phyloP scores from a whole-genome alignment of 30 jellyfish, hydroid and myxozoan species.

The Clytia hemisphaerica region DNA sequence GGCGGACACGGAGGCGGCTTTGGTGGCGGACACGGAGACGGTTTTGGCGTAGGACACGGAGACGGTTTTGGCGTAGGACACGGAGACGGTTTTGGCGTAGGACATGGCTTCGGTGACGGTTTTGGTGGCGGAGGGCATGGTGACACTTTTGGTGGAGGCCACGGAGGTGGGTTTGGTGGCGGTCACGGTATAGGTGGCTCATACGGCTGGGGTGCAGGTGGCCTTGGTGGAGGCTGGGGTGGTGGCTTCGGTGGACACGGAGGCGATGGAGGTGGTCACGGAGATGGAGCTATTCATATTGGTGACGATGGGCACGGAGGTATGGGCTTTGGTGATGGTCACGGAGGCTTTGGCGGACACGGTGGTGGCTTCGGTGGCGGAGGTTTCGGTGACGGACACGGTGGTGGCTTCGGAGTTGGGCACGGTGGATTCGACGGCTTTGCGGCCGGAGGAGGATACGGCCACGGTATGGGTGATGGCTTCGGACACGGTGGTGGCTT shows the following conservation, averaged over 20 bases:
- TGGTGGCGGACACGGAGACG: too few relatives aligned
- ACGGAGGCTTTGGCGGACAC: not conserved
- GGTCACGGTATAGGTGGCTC: not conserved
- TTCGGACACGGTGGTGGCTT: constrained; percentile 22
- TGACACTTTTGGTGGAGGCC: too few relatives aligned
- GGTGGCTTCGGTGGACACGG: too few relatives aligned
- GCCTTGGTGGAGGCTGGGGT: not conserved
- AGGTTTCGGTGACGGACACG: constrained; percentile 48
- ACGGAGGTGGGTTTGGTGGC: not conserved
- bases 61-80: too few relatives aligned
- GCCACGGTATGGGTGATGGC: constrained; percentile 44
- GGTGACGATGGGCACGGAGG: not conserved
- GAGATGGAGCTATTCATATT: not conserved
- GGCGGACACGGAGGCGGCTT: too few relatives aligned
- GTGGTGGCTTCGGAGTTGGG: constrained; percentile 51
- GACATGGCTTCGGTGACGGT: too few relatives aligned
- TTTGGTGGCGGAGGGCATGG: too few relatives aligned
- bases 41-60: too few relatives aligned
- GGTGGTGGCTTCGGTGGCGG: constrained; percentile 42
- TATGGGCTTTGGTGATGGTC: not conserved
- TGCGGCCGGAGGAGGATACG: constrained; percentile 38
- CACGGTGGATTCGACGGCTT: constrained; percentile 63
- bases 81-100: too few relatives aligned
- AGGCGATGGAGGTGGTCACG: not conserved
- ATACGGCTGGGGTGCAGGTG: not conserved